phyloP scores from a whole-genome alignment of 2,888 invertebrate species.

The Synergus umbraculus region DNA sequence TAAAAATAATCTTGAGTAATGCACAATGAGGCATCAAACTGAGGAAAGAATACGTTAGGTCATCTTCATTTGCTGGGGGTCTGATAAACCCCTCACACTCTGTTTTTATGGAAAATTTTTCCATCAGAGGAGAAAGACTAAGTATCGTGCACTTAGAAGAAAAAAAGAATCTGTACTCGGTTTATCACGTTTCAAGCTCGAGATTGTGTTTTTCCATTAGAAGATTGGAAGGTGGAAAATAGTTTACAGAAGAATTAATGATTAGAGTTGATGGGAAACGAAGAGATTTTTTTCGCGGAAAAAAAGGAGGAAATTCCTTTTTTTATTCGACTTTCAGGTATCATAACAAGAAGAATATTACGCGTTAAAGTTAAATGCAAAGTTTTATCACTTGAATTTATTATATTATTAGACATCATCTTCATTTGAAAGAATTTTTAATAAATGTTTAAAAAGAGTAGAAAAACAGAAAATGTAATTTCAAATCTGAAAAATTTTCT shows the following conservation, averaged over 20 bases:
- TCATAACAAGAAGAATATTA: not conserved
- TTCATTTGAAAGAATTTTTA: too few species aligned
- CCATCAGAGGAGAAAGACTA: not conserved
- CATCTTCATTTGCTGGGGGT: slow-evolving; percentile 57
- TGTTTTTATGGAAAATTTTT: slow-evolving; percentile 53
- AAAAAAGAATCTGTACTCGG: not conserved
- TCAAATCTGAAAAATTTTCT: not conserved
- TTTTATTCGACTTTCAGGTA: not conserved
- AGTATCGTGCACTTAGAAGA: not conserved
- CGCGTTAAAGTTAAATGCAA: not conserved
- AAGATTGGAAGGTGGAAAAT: slow-evolving; percentile 5
- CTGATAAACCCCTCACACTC: slow-evolving; percentile 59
- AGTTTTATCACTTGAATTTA: too few species aligned
- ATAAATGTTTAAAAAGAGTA: not conserved
- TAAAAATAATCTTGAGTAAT: not conserved
- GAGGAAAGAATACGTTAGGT: not conserved
- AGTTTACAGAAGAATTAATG: not conserved
- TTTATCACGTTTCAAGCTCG: slow-evolving; percentile 8
- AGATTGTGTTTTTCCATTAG: slow-evolving; percentile 14
- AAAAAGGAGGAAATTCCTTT: not conserved
- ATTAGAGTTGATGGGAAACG: not conserved
- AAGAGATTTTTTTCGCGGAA: not conserved
- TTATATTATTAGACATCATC: too few species aligned
- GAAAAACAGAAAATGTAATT: not conserved
- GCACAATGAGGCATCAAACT: not conserved